Evolutionary conservation across 2,888 invertebrate species (phyloP).

Genomic region (Dicycla oo): DNA sequence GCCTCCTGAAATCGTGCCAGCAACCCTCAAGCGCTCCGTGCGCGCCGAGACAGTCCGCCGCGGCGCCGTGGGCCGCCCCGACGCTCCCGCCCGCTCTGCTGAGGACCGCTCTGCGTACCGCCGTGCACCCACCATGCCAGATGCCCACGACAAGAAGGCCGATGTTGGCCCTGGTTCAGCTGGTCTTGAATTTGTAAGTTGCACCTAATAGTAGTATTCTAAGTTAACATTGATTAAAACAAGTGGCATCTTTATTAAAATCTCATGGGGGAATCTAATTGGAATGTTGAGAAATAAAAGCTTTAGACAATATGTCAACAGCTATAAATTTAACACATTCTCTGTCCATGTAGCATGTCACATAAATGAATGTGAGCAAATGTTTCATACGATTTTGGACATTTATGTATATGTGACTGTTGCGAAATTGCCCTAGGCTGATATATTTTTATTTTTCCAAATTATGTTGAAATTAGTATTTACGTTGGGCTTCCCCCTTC

Average conservation of each 20-base stretch:
- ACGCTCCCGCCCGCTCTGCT: conserved; percentile 93
- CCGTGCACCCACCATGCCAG: conserved; percentile 92
- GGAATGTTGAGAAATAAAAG: neutral
- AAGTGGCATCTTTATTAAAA: neutral
- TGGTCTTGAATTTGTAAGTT: conserved; percentile 96
- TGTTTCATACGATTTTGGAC: neutral
- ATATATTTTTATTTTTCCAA: neutral
- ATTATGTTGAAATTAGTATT: neutral
- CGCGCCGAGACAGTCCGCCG: conserved; percentile 96
- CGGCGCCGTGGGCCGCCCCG: conserved; percentile 92
- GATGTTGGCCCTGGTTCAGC: conserved; percentile 99
- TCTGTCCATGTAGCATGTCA: neutral
- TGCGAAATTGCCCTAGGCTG: neutral
- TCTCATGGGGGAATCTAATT: neutral
- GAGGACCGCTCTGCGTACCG: conserved; percentile 96
- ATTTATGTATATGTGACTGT: no score
- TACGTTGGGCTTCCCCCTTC: neutral
- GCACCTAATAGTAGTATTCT: neutral
- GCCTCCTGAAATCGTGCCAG: conserved; percentile 99
- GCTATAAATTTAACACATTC: neutral
- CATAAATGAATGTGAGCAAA: no score
- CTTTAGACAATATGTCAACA: no score
- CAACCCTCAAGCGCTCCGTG: conserved; percentile 97
- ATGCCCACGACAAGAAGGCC: conserved; percentile 96
- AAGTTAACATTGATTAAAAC: neutral